Percentiles rank a stretch among this genome's conserved stretches.
Conservation (phyloP, 2,888 invertebrate genomes). For the Phengaris arion region DNA sequence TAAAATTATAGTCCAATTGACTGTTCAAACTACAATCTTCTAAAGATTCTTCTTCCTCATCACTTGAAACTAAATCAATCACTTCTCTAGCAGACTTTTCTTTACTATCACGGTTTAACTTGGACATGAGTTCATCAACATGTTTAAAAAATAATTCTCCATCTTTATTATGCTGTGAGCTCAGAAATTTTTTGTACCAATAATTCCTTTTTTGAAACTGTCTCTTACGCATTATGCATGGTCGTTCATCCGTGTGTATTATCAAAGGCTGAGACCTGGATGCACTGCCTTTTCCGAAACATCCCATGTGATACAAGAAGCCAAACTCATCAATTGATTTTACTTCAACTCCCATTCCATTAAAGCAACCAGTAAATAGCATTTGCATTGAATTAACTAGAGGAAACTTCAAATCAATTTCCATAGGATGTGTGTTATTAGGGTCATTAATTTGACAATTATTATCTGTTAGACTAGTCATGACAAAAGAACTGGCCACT, state of each 20-base stretch:
- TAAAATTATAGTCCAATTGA: slow-evolving; percentile 40
- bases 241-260: slow-evolving; percentile 57
- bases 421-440: slow-evolving; percentile 61
- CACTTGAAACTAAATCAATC: slow-evolving; percentile 72
- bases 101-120: slow-evolving; percentile 54
- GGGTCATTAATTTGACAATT: slow-evolving; percentile 70
- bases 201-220: slow-evolving; percentile 80
- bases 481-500: slow-evolving; percentile 68
- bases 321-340: slow-evolving; percentile 79
- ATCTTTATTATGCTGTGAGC: slow-evolving; percentile 44
- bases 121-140: slow-evolving; percentile 53
- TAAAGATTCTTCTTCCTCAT: slow-evolving; percentile 51
- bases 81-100: slow-evolving; percentile 55
- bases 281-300: slow-evolving; percentile 86
- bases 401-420: slow-evolving; percentile 67
- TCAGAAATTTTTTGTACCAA: slow-evolving; percentile 72
- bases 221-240: slow-evolving; percentile 78
- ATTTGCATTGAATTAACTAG: slow-evolving; percentile 66
- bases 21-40: slow-evolving; percentile 34
- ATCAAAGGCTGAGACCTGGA: slow-evolving; percentile 79
- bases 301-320: slow-evolving; percentile 84
- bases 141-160: slow-evolving; percentile 56
- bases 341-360: slow-evolving; percentile 84
- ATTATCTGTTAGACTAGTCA: slow-evolving; percentile 62
- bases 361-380: slow-evolving; percentile 81